A percentile compares a stretch with the other conserved stretches of the same genome.
These are phyloP conservation scores for Corynorhinus townsendii DNA, from an alignment of 2,113 vertebrate genomes.

Conservation along the genomic window DNA sequence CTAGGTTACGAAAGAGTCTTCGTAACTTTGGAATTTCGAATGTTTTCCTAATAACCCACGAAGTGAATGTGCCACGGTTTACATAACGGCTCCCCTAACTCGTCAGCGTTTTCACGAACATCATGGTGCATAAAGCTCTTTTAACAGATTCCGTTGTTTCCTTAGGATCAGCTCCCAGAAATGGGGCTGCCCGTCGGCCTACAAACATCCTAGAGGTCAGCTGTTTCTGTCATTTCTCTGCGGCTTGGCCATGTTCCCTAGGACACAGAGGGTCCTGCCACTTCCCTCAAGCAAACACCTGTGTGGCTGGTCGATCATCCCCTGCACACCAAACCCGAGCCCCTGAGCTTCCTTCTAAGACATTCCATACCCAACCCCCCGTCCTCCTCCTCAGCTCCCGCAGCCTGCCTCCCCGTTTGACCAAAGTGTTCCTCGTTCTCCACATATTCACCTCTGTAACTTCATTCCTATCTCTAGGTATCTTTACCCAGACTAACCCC, in stretches of 20 bases:
- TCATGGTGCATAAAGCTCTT: neutral
- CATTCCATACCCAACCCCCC: neutral
- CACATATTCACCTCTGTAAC: neutral
- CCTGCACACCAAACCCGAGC: too few species aligned
- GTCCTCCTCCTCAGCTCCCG: neutral
- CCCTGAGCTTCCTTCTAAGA: neutral
- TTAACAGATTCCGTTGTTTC: neutral
- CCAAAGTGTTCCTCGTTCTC: neutral
- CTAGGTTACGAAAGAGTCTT: neutral
- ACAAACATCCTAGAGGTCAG: neutral
- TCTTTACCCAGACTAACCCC: neutral
- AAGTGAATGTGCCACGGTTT: neutral
- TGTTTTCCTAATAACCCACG: neutral
- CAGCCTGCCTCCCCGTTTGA: neutral
- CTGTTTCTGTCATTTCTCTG: neutral
- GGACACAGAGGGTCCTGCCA: neutral
- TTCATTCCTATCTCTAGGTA: too few species aligned
- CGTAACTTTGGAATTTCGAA: neutral
- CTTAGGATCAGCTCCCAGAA: neutral
- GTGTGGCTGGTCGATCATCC: accelerated
- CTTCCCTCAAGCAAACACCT: neutral
- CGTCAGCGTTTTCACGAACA: neutral
- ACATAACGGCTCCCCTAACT: too few species aligned
- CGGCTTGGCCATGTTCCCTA: neutral
- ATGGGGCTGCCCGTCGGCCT: neutral